Conservation (phyloP, 2,113 vertebrate genomes). For the Leucopternis melanops region DNA sequence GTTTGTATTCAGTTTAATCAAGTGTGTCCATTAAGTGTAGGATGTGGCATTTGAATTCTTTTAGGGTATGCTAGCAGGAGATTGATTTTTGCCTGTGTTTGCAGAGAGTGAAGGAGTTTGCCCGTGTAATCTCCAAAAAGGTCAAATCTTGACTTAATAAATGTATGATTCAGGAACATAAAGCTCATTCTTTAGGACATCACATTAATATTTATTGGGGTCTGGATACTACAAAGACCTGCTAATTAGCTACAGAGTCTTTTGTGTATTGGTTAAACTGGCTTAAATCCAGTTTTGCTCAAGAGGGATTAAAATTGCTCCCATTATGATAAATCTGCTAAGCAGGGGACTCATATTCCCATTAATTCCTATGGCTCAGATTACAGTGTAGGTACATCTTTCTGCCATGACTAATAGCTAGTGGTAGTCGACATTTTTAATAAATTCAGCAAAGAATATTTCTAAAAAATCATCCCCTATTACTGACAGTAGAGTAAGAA, state of each 20-base stretch:
- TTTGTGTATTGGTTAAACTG: conserved; percentile 42
- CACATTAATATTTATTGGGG: conserved; percentile 42
- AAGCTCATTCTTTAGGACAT: conserved; percentile 30
- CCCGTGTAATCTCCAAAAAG: conserved; percentile 28
- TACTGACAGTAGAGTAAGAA: not conserved
- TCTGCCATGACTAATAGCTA: not conserved
- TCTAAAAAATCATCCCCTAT: not conserved
- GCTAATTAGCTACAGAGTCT: conserved; percentile 34
- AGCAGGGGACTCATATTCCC: not conserved
- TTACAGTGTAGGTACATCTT: not conserved
- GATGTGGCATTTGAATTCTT: conserved; percentile 20
- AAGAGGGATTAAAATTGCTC: not conserved
- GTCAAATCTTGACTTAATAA: conserved; percentile 58
- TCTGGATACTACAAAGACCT: conserved; percentile 6
- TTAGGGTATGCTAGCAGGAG: not conserved
- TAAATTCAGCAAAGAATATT: not conserved
- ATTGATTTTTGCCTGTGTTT: conserved; percentile 35
- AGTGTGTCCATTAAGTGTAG: not conserved
- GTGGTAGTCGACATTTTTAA: not conserved
- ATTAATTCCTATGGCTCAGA: not conserved
- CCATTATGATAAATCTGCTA: conserved; percentile 2
- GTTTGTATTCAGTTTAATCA: not conserved
- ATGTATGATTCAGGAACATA: conserved; percentile 38
- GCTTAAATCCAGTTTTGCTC: not conserved
- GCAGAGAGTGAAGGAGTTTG: conserved; percentile 19